These are phyloP conservation scores for Platysteira castanea DNA, from an alignment of 2,113 vertebrate species.

Conservation along the genomic window DNA sequence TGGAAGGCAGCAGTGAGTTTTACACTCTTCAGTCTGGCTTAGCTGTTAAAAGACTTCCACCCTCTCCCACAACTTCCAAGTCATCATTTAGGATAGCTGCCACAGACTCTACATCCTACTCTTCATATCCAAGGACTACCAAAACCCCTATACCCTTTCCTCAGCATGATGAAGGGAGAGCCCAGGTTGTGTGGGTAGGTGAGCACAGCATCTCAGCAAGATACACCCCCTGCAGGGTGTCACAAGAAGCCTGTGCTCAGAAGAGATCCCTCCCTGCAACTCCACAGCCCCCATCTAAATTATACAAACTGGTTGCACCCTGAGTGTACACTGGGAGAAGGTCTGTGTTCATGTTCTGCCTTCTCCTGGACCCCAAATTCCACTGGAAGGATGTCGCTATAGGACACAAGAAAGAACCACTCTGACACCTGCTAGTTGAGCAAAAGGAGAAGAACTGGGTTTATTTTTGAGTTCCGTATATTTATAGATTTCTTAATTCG, in stretches of 20 bases:
- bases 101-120: neutral
- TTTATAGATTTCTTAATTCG: too few relatives aligned
- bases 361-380: neutral
- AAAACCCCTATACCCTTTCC: neutral
- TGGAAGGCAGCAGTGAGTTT: neutral
- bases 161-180: neutral
- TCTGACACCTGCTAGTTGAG: too few relatives aligned
- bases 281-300: neutral
- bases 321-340: neutral
- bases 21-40: neutral
- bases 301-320: neutral
- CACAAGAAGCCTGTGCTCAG: neutral
- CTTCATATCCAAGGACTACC: neutral
- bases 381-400: too few relatives aligned
- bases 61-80: neutral
- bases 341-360: fast-evolving
- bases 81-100: neutral
- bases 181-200: neutral
- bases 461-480: too few relatives aligned
- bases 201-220: neutral
- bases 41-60: neutral
- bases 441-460: too few relatives aligned
- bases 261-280: neutral
- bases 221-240: neutral
- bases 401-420: too few relatives aligned